Conservation (phyloP, 2,888 invertebrate species). For the Ochropleura leucogaster region DNA sequence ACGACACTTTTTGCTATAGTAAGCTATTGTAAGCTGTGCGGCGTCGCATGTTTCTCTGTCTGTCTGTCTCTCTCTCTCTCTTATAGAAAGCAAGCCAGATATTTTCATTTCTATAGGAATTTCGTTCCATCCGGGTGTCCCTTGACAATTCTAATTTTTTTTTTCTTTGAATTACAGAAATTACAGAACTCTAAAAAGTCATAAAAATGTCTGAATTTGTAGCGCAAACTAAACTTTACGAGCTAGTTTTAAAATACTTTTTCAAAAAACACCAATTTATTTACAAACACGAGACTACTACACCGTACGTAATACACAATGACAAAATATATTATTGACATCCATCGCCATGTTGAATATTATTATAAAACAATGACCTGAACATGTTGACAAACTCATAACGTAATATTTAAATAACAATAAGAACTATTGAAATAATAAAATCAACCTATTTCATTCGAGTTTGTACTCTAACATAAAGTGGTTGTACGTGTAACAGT, state of each 20-base stretch:
- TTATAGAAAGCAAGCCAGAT: no score
- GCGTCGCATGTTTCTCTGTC: no score
- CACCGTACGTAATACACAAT: background rate
- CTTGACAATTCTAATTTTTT: no score
- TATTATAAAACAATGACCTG: conserved; percentile 1
- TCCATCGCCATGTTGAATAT: conserved; percentile 21
- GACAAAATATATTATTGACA: background rate
- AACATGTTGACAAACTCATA: conserved; percentile 29
- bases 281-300: no score
- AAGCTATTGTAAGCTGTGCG: no score
- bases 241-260: background rate
- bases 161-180: no score
- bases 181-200: no score
- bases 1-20: no score
- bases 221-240: background rate
- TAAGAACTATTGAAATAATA: background rate
- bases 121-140: no score
- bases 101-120: no score
- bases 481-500: background rate
- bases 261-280: background rate
- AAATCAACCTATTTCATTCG: conserved; percentile 11
- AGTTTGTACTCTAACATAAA: background rate
- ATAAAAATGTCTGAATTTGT: background rate
- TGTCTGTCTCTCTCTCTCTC: no score
- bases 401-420: conserved; percentile 8